Percentiles rank a stretch among this genome's conserved stretches.
These are phyloP conservation scores for Ceuthmochares aereus DNA, from an alignment of 2,113 vertebrate species.

Conservation along the genomic window DNA sequence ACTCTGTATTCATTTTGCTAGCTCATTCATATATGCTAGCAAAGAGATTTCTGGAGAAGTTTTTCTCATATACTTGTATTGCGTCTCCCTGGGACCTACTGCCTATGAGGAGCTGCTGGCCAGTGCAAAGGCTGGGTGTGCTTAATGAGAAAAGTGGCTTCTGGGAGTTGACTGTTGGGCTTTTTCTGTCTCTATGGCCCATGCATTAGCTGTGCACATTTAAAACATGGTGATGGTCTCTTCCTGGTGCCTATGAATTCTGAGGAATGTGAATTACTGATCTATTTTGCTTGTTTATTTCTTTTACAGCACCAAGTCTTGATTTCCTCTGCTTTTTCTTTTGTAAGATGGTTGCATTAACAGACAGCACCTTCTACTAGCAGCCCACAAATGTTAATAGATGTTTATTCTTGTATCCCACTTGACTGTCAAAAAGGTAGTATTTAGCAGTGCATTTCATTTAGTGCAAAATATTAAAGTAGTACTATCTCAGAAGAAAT, in stretches of 20 bases:
- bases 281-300: background rate
- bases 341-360: background rate
- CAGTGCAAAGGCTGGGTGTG: background rate
- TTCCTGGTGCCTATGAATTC: background rate
- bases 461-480: conserved; percentile 11
- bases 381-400: background rate
- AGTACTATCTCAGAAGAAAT: background rate
- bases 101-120: accelerated
- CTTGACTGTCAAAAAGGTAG: background rate
- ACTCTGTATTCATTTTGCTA: background rate
- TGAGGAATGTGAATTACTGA: conserved; percentile 20
- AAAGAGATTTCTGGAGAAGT: background rate
- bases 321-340: background rate
- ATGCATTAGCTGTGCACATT: background rate
- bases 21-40: background rate
- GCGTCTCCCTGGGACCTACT: background rate
- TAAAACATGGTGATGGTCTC: background rate
- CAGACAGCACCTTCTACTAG: background rate
- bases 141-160: conserved; percentile 44
- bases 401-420: background rate
- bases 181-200: conserved; percentile 20
- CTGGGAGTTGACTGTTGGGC: background rate
- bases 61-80: background rate
- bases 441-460: conserved; percentile 2
- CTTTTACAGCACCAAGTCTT: background rate